phyloP scores from a whole-genome alignment of 1,140 invertebrate species.

The Drosophila saltans region DNA sequence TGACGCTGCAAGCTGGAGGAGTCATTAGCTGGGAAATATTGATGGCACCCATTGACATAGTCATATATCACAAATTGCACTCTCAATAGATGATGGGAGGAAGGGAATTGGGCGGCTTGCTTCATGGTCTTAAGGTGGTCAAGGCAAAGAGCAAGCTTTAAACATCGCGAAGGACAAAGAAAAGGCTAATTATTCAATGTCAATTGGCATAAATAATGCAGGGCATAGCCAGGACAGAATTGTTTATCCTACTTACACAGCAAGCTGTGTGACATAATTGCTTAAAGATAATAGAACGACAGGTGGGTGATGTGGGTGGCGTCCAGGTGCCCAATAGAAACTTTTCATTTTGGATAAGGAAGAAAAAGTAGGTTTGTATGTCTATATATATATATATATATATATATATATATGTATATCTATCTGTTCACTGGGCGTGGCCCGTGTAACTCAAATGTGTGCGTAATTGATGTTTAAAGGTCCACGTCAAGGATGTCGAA shows the following conservation, averaged over 20 bases:
- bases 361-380: background rate
- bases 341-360: background rate
- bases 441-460: constrained; percentile 47
- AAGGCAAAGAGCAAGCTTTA: constrained; percentile 34
- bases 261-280: constrained; percentile 51
- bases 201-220: constrained; percentile 78
- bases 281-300: constrained; percentile 24
- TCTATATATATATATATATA: background rate
- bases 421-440: constrained; percentile 31
- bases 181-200: constrained; percentile 78
- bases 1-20: constrained; percentile 53
- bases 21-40: constrained; percentile 71
- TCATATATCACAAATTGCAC: constrained; percentile 70
- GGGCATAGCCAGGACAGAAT: constrained; percentile 22
- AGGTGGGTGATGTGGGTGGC: constrained; percentile 28
- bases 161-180: constrained; percentile 35
- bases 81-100: constrained; percentile 14
- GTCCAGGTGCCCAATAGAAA: background rate
- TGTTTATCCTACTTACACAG: constrained; percentile 1
- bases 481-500: constrained; percentile 16
- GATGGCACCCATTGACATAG: constrained; percentile 60
- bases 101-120: background rate
- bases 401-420: background rate
- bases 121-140: constrained; percentile 20
- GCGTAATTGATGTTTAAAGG: constrained; percentile 55